These are phyloP conservation scores for Atta cephalotes DNA, from an alignment of 1,140 invertebrate genomes.

Conservation along the genomic window DNA sequence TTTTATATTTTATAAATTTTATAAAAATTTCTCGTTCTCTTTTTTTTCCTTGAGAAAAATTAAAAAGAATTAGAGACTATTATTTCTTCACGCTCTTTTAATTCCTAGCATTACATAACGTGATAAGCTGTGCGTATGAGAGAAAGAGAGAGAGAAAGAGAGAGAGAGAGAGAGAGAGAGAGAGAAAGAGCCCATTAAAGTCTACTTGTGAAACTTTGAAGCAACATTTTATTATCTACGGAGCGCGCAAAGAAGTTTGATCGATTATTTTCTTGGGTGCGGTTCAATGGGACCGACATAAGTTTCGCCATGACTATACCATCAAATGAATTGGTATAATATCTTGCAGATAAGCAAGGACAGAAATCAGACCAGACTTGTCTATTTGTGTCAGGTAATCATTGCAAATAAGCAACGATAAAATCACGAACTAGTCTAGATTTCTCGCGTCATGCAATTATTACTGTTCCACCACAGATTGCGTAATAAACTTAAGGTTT, in stretches of 20 bases:
- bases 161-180: not conserved
- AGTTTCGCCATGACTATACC: not conserved
- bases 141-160: not conserved
- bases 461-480: conserved; percentile 2
- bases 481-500: conserved; percentile 23
- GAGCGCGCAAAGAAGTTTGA: not conserved
- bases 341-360: conserved; percentile 10
- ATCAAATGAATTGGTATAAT: not conserved
- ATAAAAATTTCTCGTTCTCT: not conserved
- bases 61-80: not conserved
- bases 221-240: conserved; percentile 6
- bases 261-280: not conserved
- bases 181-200: not conserved
- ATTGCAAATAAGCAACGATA: conserved; percentile 29
- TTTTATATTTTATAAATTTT: no score
- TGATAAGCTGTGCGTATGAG: not conserved
- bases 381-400: not conserved
- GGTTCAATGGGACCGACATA: not conserved
- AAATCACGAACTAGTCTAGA: conserved; percentile 27
- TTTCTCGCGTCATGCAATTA: not conserved
- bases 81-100: not conserved
- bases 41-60: not conserved
- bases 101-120: not conserved
- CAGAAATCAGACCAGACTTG: conserved; percentile 37
- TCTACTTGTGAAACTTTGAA: conserved; percentile 26